These are phyloP conservation scores for Dastarcus helophoroides DNA, from an alignment of 2,888 invertebrate species.

Conservation along the genomic window DNA sequence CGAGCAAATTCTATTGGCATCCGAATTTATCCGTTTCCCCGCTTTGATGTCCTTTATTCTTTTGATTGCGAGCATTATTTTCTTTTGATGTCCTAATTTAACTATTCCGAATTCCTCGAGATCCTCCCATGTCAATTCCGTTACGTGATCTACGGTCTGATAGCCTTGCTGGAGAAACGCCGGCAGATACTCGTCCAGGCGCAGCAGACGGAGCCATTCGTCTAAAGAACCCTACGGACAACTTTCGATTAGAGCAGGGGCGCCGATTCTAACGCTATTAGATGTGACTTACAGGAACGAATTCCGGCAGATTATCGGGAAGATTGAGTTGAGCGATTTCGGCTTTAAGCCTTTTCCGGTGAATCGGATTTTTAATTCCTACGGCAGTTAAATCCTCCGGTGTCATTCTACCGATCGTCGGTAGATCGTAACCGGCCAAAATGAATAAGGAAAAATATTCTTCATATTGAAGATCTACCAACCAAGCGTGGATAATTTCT, in stretches of 20 bases:
- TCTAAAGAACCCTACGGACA: constrained; percentile 71
- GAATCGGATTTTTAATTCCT: constrained; percentile 93
- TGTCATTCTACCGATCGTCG: constrained; percentile 97
- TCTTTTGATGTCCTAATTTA: constrained; percentile 94
- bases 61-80: constrained; percentile 92
- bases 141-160: constrained; percentile 85
- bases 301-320: constrained; percentile 89
- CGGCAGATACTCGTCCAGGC: constrained; percentile 85
- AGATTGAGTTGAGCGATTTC: constrained; percentile 92
- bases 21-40: constrained; percentile 56
- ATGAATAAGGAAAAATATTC: constrained; percentile 90
- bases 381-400: constrained; percentile 87
- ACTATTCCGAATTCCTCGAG: constrained; percentile 95
- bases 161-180: constrained; percentile 88
- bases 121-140: constrained; percentile 96
- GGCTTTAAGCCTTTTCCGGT: constrained; percentile 89
- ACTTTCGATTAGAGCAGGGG: no score
- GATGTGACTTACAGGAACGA: constrained; percentile 67
- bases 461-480: constrained; percentile 87
- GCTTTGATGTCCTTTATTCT: constrained; percentile 87
- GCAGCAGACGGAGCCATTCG: constrained; percentile 86
- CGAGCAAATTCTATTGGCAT: constrained; percentile 32
- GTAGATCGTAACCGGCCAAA: constrained; percentile 93
- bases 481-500: constrained; percentile 90
- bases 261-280: no score